Evolutionary conservation across 2,113 vertebrate species (phyloP).

Genomic region (Oophaga pumilio): DNA sequence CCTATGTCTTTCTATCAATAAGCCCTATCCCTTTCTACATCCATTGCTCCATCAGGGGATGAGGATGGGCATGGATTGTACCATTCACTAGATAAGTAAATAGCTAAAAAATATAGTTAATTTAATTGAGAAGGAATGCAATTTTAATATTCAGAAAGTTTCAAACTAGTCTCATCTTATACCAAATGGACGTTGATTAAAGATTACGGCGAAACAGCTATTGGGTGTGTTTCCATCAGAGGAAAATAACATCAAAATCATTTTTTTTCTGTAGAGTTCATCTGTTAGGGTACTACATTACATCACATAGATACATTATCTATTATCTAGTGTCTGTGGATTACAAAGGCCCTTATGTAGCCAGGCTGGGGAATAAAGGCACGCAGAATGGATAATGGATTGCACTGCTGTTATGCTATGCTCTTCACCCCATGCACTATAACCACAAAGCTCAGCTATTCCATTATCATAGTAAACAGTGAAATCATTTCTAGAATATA

Average conservation of each 20-base stretch:
- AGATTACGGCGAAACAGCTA: not conserved
- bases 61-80: not conserved
- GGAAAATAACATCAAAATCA: not conserved
- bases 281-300: not conserved
- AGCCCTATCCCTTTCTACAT: not conserved
- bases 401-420: not conserved
- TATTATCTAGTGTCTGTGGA: not conserved
- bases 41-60: not conserved
- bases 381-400: not conserved
- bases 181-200: not conserved
- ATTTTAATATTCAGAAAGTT: not conserved
- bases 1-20: too few species aligned
- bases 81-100: not conserved
- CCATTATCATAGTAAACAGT: not conserved
- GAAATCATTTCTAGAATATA: not conserved
- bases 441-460: not conserved
- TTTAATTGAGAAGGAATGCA: not conserved
- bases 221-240: not conserved
- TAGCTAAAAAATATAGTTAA: not conserved
- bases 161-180: not conserved
- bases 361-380: not conserved
- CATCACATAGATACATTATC: not conserved
- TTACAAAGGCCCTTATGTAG: not conserved
- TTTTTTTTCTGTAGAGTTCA: not conserved
- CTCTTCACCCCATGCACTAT: not conserved